Evolutionary conservation across 2,888 invertebrate species (phyloP).

Genomic region (Lysandra coridon): DNA sequence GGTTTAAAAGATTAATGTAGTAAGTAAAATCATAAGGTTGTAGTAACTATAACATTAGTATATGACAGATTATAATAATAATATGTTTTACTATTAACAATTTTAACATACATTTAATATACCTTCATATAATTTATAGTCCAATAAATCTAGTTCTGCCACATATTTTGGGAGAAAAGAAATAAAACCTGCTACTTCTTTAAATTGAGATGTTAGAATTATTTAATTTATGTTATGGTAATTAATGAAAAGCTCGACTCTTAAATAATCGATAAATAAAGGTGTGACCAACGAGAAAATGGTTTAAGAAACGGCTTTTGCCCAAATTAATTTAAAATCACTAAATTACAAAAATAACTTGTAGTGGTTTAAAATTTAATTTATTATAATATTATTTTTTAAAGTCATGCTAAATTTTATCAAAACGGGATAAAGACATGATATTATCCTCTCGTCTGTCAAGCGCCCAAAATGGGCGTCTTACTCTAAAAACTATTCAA

Average conservation of each 20-base stretch:
- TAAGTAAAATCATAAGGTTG: too few species aligned
- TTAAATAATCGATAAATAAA: slow-evolving; percentile 17
- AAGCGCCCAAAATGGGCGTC: too few species aligned
- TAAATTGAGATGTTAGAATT: slow-evolving; percentile 12
- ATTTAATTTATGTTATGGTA: slow-evolving; percentile 17
- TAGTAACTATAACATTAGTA: neutral
- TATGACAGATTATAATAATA: neutral
- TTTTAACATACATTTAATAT: slow-evolving; percentile 14
- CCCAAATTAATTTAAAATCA: neutral
- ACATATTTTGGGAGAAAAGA: slow-evolving; percentile 26
- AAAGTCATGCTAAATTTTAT: too few species aligned
- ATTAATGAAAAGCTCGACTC: slow-evolving; percentile 19
- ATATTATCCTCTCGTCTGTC: too few species aligned
- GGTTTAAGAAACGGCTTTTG: neutral
- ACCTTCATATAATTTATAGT: slow-evolving; percentile 7
- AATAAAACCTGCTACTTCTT: neutral
- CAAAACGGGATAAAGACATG: too few species aligned
- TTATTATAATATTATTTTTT: too few species aligned
- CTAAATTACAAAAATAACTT: too few species aligned
- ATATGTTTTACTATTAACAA: neutral
- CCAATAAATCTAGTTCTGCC: slow-evolving; percentile 8
- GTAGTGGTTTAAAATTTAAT: too few species aligned
- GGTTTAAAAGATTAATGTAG: too few species aligned
- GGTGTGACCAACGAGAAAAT: neutral
- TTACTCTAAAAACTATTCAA: too few species aligned